Conservation (phyloP, 2,888 invertebrate species). For the Phasia obesa region DNA sequence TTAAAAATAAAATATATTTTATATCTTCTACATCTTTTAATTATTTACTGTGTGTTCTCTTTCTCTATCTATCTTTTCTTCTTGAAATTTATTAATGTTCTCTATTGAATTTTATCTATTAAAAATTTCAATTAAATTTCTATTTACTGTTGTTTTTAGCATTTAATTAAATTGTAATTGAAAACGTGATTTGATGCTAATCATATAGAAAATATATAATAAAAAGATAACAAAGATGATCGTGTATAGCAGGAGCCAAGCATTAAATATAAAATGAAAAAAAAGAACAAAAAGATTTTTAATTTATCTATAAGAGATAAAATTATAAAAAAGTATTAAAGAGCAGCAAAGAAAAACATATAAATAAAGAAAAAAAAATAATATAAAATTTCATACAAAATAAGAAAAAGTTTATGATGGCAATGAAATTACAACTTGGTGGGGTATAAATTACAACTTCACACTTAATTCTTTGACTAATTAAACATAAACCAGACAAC, state of each 20-base stretch:
- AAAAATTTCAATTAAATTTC: slow-evolving; percentile 42
- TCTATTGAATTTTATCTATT: slow-evolving; percentile 18
- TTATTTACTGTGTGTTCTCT: background rate
- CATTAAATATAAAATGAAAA: background rate
- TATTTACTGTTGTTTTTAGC: slow-evolving; percentile 31
- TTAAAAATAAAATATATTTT: background rate
- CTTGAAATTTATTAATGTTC: background rate
- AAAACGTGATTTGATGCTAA: slow-evolving; percentile 64
- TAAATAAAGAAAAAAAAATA: background rate
- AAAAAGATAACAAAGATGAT: slow-evolving; percentile 16
- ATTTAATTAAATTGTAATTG: slow-evolving; percentile 60
- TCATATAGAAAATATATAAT: slow-evolving; percentile 21
- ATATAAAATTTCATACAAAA: background rate
- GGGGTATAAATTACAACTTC: background rate
- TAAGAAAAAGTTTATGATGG: background rate
- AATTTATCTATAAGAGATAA: background rate
- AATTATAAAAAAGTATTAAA: background rate
- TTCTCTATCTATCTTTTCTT: background rate
- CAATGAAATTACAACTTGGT: background rate
- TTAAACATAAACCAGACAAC: slow-evolving; percentile 15
- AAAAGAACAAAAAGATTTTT: slow-evolving; percentile 8
- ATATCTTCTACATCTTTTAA: background rate
- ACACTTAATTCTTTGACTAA: slow-evolving; percentile 6
- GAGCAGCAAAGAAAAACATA: background rate
- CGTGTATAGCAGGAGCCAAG: background rate